phyloP scores from a whole-genome alignment of 1,140 invertebrate genomes.

The Goniozus legneri region DNA sequence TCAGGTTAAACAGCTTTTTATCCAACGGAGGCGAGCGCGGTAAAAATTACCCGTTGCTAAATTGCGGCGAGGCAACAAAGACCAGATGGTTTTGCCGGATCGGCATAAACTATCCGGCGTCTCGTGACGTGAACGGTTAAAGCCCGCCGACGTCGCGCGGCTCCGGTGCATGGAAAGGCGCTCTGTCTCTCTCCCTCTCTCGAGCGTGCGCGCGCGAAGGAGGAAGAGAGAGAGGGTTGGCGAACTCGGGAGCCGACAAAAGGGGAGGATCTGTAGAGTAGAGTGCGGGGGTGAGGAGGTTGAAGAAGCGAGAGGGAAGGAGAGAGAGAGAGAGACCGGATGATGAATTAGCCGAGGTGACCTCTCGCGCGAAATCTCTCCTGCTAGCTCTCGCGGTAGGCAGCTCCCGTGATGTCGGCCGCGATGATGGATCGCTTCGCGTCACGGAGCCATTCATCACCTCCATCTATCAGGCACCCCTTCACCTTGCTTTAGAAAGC shows the following conservation, averaged over 20 bases:
- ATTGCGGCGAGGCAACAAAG: too few species aligned
- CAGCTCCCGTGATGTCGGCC: constrained; percentile 46
- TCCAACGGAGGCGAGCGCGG: too few species aligned
- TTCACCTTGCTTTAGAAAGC: constrained; percentile 51
- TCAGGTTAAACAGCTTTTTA: too few species aligned
- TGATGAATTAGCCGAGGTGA: constrained; percentile 52
- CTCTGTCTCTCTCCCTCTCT: too few species aligned
- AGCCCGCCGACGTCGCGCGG: too few species aligned
- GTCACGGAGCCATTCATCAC: constrained; percentile 55
- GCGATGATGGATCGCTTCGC: constrained; percentile 50
- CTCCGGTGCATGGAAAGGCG: too few species aligned
- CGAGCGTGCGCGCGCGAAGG: not conserved
- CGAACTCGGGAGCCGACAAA: not conserved
- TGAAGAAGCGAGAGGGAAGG: constrained; percentile 14
- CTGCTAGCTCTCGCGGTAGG: constrained; percentile 42
- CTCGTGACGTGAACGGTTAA: not conserved
- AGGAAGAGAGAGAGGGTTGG: not conserved
- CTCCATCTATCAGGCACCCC: constrained; percentile 52
- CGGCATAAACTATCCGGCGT: too few species aligned
- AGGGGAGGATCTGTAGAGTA: not conserved
- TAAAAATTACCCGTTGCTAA: too few species aligned
- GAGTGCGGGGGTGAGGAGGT: constrained; percentile 1
- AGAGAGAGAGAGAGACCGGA: constrained; percentile 30
- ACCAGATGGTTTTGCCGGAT: too few species aligned
- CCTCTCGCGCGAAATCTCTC: constrained; percentile 50